These are phyloP conservation scores for Neoaliturus tenellus DNA, from an alignment of 2,888 invertebrate species.

Conservation along the genomic window DNA sequence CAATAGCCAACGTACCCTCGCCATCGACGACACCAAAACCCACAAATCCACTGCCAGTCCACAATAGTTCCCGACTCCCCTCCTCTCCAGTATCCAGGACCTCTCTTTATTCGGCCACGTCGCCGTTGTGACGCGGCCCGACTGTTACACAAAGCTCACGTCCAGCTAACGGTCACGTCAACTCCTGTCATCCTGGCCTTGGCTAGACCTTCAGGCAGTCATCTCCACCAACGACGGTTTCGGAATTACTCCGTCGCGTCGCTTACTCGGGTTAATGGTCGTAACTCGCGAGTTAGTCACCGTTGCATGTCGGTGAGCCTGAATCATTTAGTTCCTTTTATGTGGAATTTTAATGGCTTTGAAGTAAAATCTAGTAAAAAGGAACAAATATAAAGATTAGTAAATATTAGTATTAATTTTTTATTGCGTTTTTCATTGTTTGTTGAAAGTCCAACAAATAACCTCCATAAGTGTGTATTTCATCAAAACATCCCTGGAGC, in stretches of 20 bases:
- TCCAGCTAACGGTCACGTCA: neutral
- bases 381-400: too few species aligned
- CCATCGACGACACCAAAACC: too few species aligned
- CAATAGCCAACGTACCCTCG: too few species aligned
- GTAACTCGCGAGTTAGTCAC: neutral
- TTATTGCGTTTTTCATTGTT: too few species aligned
- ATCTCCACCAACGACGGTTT: neutral
- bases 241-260: neutral
- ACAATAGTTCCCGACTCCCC: too few species aligned
- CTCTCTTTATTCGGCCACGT: neutral
- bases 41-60: too few species aligned
- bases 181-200: slow-evolving; percentile 1
- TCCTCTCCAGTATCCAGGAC: neutral
- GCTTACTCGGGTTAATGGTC: neutral
- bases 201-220: neutral
- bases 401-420: too few species aligned
- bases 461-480: too few species aligned
- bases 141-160: slow-evolving; percentile 5
- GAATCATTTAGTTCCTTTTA: neutral
- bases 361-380: too few species aligned
- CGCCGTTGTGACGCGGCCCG: neutral
- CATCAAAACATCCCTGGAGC: too few species aligned
- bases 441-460: too few species aligned
- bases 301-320: neutral
- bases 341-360: too few species aligned